phyloP scores from a whole-genome alignment of 2,888 invertebrate species.

The Euproctis similis region DNA sequence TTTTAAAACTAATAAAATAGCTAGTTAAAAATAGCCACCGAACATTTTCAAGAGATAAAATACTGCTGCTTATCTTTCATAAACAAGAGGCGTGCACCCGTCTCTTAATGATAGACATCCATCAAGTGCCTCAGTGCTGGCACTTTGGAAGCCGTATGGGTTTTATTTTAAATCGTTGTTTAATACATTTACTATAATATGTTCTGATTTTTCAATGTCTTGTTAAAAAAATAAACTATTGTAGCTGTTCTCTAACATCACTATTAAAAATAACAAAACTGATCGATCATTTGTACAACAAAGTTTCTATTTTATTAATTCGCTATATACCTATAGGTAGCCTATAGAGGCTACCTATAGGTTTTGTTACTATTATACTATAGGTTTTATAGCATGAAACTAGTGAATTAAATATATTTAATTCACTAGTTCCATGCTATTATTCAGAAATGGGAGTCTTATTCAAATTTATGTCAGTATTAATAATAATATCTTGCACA shows the following conservation, averaged over 20 bases:
- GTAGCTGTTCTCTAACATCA: slow-evolving; percentile 2
- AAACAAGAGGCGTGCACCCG: slow-evolving; percentile 53
- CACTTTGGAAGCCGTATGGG: slow-evolving; percentile 34
- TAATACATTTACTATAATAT: slow-evolving; percentile 18
- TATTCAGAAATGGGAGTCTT: too few relatives aligned
- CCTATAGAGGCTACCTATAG: too few relatives aligned
- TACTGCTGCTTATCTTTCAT: slow-evolving; percentile 46
- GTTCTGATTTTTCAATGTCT: slow-evolving; percentile 30
- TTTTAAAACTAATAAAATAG: slow-evolving; percentile 73
- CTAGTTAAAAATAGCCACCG: slow-evolving; percentile 72
- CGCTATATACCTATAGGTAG: too few relatives aligned
- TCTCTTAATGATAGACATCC: slow-evolving; percentile 55
- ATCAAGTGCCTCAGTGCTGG: slow-evolving; percentile 51
- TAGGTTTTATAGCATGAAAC: too few relatives aligned
- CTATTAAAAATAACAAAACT: too few relatives aligned
- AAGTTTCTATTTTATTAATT: too few relatives aligned
- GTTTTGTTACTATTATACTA: too few relatives aligned
- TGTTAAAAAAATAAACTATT: slow-evolving; percentile 17
- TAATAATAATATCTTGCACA: too few relatives aligned
- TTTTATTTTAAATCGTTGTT: slow-evolving; percentile 44
- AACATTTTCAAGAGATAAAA: slow-evolving; percentile 57
- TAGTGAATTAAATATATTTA: too few relatives aligned
- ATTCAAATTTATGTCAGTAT: too few relatives aligned
- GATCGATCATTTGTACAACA: neutral
- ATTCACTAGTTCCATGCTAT: too few relatives aligned